Base-by-base conservation (phyloP, 2,797 vertebrate species). In the Chromobotia macracanthus region DNA sequence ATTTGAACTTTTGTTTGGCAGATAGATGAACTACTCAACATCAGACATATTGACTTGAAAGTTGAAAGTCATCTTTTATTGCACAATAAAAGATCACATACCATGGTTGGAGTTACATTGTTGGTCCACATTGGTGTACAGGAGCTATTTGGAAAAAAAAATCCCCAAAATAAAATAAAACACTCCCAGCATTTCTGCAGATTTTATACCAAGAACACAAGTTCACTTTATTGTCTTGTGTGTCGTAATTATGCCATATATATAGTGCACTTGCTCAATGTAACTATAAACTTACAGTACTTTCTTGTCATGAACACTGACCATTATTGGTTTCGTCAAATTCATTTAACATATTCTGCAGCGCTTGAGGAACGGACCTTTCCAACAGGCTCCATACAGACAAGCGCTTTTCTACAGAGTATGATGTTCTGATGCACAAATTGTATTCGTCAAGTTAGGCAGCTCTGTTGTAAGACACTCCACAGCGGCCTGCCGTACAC, bases 1-100 rank as follows among this genome's bases (percentile, higher is more conserved):
- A 5, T 65, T 38, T 28, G n/a, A 25, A 38, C 51, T n/a, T 10
- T 1, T 0, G 10, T 64, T 48, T 64, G 11, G 4, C 2, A 65
- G 8, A 19, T 23, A 25, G 9, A 28, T n/a, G 23, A n/a, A 64
- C 60, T 70, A 28, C 25, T 41, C 48, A 64, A 51, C 31, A 65
- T 48, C 38, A 79, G 46, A 79, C 58, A 28, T 19, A 13, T 10
- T 73, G 70, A 73, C 69, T 69, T 82, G 79, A 89, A 91, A 90
- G 87, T 91, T 93, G 89, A 93, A 92, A 90, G 91, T 92, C 85
- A 92, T 93, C 92, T 93, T 93, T 94, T 93, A 93, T 92, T 93
- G 89, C 91, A 92, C 91, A 91, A 92, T 92, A 93, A 93, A 94
- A 92, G 91, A 93, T 91, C 90, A 92, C 89, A 92, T 87, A 92